These are phyloP conservation scores for Stichodactyla mertensii DNA, from an alignment of 64 coral and sea anemone species.

Conservation along the genomic window DNA sequence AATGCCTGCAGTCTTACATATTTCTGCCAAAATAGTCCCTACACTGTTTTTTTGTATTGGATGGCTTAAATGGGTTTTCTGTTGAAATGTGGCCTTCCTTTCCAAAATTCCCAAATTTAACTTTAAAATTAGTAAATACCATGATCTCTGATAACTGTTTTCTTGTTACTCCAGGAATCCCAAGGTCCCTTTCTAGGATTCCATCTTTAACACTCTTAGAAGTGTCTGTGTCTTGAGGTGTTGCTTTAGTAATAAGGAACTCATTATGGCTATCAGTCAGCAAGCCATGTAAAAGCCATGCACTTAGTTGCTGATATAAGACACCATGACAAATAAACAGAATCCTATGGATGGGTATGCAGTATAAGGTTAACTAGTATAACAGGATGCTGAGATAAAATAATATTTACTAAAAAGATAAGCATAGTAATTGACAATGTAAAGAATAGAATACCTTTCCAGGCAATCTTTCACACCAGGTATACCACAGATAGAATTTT, in stretches of 20 bases:
- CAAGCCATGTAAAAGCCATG: conserved; percentile 87
- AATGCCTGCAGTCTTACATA: background rate
- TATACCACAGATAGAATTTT: conserved; percentile 48
- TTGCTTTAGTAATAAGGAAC: conserved; percentile 81
- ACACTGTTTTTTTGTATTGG: too few species aligned
- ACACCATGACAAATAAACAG: conserved; percentile 98
- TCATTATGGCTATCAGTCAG: conserved; percentile 66
- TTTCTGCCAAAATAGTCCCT: too few species aligned
- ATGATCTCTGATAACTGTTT: conserved; percentile 83
- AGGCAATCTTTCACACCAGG: conserved; percentile 40
- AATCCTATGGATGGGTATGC: conserved; percentile 39
- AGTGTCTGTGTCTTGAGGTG: conserved; percentile 22
- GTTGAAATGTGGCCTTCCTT: too few species aligned
- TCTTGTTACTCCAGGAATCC: conserved; percentile 80
- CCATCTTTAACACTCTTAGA: conserved; percentile 1
- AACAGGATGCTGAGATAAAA: background rate
- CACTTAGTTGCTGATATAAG: conserved; percentile 95
- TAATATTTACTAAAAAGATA: background rate
- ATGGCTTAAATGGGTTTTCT: too few species aligned
- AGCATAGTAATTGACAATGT: too few species aligned
- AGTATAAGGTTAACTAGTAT: background rate
- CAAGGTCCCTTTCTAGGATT: conserved; percentile 37
- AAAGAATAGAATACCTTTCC: conserved; percentile 22
- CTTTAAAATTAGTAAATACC: conserved; percentile 19
- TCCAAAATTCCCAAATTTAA: too few species aligned